A percentile compares a stretch with the other conserved stretches of the same genome.
Evolutionary conservation across 2,888 invertebrate species (phyloP).

Genomic region (Volucella inanis): DNA sequence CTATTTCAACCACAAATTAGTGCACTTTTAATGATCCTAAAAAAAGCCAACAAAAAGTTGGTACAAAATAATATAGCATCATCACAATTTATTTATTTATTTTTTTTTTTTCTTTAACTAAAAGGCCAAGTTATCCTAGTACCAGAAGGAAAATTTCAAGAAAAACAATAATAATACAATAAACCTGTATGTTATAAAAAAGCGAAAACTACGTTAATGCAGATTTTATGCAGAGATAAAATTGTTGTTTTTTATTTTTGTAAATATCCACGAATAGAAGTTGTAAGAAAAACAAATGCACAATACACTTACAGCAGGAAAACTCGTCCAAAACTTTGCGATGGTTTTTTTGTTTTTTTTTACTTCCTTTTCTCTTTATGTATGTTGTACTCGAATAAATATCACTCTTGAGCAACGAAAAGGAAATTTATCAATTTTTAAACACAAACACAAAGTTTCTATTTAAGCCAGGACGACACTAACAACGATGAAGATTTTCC

Average conservation of each 20-base stretch:
- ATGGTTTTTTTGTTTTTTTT: constrained; percentile 24
- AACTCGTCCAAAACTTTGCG: constrained; percentile 63
- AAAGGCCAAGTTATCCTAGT: constrained; percentile 38
- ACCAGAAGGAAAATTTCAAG: constrained; percentile 28
- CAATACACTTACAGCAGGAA: constrained; percentile 71
- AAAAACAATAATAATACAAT: constrained; percentile 34
- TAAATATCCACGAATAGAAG: constrained; percentile 28
- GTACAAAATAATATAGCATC: constrained; percentile 25
- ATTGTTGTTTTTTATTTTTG: constrained; percentile 40
- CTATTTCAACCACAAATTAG: constrained; percentile 27
- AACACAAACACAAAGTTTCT: constrained; percentile 65
- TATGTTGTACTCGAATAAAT: constrained; percentile 55
- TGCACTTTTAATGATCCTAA: constrained; percentile 19
- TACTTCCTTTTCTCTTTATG: constrained; percentile 14
- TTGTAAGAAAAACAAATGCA: constrained; percentile 46
- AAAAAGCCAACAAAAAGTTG: neutral
- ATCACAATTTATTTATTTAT: constrained; percentile 46
- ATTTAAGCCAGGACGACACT: constrained; percentile 25
- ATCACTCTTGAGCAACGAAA: constrained; percentile 58
- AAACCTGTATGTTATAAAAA: constrained; percentile 52
- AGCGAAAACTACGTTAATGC: constrained; percentile 66
- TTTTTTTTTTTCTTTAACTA: constrained; percentile 16
- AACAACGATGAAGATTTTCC: constrained; percentile 21
- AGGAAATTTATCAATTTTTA: constrained; percentile 60
- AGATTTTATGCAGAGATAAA: constrained; percentile 73